phyloP scores from a whole-genome alignment of 2,113 vertebrate genomes.

The Daphoenositta chrysoptera region DNA sequence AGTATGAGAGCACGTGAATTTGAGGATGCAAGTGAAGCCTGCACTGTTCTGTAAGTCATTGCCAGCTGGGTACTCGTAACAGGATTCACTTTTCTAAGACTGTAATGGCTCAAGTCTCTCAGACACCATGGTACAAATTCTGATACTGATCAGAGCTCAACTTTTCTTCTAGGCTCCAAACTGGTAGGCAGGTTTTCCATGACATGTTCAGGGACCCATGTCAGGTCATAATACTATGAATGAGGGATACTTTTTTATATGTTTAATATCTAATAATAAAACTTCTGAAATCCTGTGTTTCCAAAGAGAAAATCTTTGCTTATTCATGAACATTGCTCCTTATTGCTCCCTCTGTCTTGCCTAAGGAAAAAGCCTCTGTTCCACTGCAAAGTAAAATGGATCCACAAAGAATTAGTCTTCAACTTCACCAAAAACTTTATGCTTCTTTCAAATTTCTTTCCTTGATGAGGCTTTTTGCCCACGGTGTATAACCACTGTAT shows the following conservation, averaged over 20 bases:
- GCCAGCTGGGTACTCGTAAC: background rate
- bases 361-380: background rate
- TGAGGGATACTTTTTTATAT: background rate
- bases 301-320: background rate
- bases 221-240: background rate
- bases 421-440: background rate
- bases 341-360: background rate
- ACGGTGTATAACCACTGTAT: background rate
- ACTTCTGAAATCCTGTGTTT: background rate
- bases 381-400: background rate
- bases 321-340: background rate
- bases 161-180: background rate
- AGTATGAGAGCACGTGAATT: background rate
- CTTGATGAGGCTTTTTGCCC: background rate
- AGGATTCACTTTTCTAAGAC: background rate
- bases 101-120: background rate
- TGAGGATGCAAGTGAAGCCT: background rate
- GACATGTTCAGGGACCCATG: background rate
- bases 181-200: background rate
- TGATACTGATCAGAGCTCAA: slow-evolving; percentile 16
- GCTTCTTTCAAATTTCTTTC: background rate
- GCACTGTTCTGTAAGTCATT: background rate
- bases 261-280: background rate
- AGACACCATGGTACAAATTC: background rate
- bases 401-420: background rate